These are phyloP conservation scores for Ranitomeya variabilis DNA, from an alignment of 2,113 vertebrate species.

Conservation along the genomic window DNA sequence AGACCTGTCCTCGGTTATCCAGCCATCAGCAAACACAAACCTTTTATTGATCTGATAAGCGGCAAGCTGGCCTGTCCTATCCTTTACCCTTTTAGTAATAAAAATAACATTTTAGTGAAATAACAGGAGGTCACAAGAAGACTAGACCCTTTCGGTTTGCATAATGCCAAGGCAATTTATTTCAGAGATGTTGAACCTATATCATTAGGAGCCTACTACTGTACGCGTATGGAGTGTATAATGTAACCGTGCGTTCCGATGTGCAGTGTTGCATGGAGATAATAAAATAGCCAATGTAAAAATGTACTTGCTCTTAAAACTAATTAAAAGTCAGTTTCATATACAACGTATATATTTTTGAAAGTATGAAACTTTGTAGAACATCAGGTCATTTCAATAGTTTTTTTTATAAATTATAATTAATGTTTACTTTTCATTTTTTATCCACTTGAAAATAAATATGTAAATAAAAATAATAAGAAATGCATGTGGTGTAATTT, in stretches of 20 bases:
- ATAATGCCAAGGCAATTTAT: conserved; percentile 55
- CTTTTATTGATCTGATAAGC: conserved; percentile 62
- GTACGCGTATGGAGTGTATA: conserved; percentile 12
- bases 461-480: too few species aligned
- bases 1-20: conserved; percentile 24
- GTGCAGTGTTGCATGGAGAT: neutral
- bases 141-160: conserved; percentile 63
- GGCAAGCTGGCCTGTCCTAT: conserved; percentile 61
- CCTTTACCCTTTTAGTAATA: conserved; percentile 72
- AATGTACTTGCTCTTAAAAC: neutral
- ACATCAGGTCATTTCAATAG: too few species aligned
- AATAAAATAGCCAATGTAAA: neutral
- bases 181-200: conserved; percentile 34
- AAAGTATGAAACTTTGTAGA: neutral
- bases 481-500: too few species aligned
- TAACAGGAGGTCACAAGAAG: conserved; percentile 67
- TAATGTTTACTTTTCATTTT: too few species aligned
- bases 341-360: neutral
- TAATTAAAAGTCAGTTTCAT: neutral
- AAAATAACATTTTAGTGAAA: conserved; percentile 74
- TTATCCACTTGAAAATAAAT: too few species aligned
- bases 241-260: accelerated
- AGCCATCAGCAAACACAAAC: conserved; percentile 47
- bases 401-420: too few species aligned
- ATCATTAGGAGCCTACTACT: conserved; percentile 29